Base-by-base conservation (phyloP, 1,140 invertebrate genomes). In the Musca vetustissima region DNA sequence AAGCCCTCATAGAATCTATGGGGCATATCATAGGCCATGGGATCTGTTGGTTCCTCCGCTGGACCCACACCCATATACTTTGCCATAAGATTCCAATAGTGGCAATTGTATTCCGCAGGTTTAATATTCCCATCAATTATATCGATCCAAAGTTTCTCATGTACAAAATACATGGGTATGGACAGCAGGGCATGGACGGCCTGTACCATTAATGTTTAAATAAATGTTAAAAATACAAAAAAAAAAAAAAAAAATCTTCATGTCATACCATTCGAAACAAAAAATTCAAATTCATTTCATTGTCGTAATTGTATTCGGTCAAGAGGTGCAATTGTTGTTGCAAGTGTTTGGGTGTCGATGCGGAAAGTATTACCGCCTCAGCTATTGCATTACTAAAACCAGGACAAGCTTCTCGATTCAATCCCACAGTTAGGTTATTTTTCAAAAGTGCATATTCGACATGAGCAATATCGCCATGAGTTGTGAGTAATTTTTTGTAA, bases 21-120 rank as follows among this genome's bases (percentile, higher is more conserved):
- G 15, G 71, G 67, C 68, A 73, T 88, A 81, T 95, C 93, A 53
- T 78, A 95, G 93, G 76, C 93, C 90, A 1, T 89, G 85, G 76
- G 92, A 85, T 72, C 92, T 84, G 68, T 88, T 85, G 59, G 3
- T 28, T 28, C n/a, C 0, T 89, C 85, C 0, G 92, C 92, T 8
- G 92, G 88, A 73, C 89, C 88, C 1, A 95, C 81, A 2, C 92
- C 93, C 83, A 94, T 92, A 65, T 90, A 87, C 28, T 88, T 83
- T 72, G 91, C 86, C 61, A 90, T 79, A 2, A 89, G 76, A 68
- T 86, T 81, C 89, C 89, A 91, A 83, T 89, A 95, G 67, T 89
- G 84, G 66, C 88, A 89, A 76, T 94, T 94, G 74, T 91, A 91
- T 48, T 90, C 83, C 2, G 89, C 87, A 0, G 87, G 79, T 0